Base-by-base conservation (phyloP, 2,113 vertebrate genomes). In the Orientallactaga bullata region DNA sequence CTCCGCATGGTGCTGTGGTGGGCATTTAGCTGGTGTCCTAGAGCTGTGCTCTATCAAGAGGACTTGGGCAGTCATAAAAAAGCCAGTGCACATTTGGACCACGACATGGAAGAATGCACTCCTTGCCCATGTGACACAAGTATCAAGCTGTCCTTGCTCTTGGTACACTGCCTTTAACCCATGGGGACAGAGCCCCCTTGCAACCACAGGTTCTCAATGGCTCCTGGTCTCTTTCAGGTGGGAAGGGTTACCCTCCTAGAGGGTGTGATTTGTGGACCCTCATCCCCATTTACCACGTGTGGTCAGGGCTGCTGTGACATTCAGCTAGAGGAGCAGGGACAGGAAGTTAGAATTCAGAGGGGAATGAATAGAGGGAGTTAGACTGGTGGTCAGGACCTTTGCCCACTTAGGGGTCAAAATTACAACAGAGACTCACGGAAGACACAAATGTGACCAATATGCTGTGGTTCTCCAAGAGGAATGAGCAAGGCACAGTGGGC, bases 361-460 rank as follows among this genome's bases (percentile, higher is more conserved):
- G 42, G 42, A 6, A 5, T 47, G 3, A 28, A 3, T 7, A 47
- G 13, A 68, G 72, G 26, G 63, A 61, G 63, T 0, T 63, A n/a
- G 42, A 55, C 63, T 42, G 0, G 3, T n/a, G 24, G 66, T 23
- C 1, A 1, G 28, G 55, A 42, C 24, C 42, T 88, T 11, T 21
- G 51, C 23, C 35, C 72, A 12, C 8, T 72, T 17, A 32, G 23
- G 26, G 74, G 20, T 16, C 79, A 82, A 55, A 20, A 2, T 12
- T 17, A 79, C 1, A 4, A 11, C 0, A 8, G 39, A 61, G 30
- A 39, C 9, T 2, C 18, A 0, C 0, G 0, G 21, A 5, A n/a
- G 69, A 26, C 32, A 26, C 32, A 71, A 11, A 0, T 3, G 17
- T 1, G 6, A 65, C 16, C 2, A 47, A 5, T 47, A 5, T 47